Percentiles rank a stretch among this genome's conserved stretches.
Evolutionary conservation across 2,113 vertebrate genomes (phyloP).

Genomic region (Callocephalon fimbriatum): DNA sequence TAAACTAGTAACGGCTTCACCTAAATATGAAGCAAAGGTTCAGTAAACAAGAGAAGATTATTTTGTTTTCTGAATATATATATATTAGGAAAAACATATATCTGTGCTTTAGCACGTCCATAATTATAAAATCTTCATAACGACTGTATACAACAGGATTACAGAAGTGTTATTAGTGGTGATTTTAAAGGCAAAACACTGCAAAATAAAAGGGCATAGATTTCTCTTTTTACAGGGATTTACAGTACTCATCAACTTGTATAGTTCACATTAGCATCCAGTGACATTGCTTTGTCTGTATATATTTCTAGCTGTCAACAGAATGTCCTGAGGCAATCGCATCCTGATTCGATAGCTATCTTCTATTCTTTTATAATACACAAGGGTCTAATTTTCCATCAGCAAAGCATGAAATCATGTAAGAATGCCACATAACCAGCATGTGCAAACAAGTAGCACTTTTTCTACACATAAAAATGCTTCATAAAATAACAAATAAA

Average conservation of each 20-base stretch:
- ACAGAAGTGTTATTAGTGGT: background rate
- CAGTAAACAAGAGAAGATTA: background rate
- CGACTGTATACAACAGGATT: constrained; percentile 28
- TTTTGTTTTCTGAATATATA: background rate
- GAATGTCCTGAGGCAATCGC: constrained; percentile 95
- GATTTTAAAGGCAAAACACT: constrained; percentile 58
- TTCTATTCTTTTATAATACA: constrained; percentile 91
- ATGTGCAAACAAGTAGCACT: constrained; percentile 85
- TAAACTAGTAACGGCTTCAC: background rate
- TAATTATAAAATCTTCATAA: constrained; percentile 65
- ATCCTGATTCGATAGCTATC: constrained; percentile 87
- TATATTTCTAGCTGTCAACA: constrained; percentile 95
- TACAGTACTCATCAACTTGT: constrained; percentile 86
- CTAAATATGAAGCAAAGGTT: background rate
- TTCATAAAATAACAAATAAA: constrained; percentile 91
- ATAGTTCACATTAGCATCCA: constrained; percentile 94
- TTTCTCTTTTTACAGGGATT: constrained; percentile 83
- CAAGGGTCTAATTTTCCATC: constrained; percentile 95
- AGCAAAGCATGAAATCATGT: constrained; percentile 97
- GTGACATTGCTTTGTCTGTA: constrained; percentile 90
- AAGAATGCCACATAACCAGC: constrained; percentile 91
- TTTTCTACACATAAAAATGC: constrained; percentile 82
- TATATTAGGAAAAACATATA: background rate
- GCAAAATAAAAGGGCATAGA: constrained; percentile 61
- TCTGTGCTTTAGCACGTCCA: constrained; percentile 3